Evolutionary conservation across 2,888 invertebrate genomes (phyloP), one percentile per base, ranked within the genome.

Genomic region (Diarsia dahlii): DNA sequence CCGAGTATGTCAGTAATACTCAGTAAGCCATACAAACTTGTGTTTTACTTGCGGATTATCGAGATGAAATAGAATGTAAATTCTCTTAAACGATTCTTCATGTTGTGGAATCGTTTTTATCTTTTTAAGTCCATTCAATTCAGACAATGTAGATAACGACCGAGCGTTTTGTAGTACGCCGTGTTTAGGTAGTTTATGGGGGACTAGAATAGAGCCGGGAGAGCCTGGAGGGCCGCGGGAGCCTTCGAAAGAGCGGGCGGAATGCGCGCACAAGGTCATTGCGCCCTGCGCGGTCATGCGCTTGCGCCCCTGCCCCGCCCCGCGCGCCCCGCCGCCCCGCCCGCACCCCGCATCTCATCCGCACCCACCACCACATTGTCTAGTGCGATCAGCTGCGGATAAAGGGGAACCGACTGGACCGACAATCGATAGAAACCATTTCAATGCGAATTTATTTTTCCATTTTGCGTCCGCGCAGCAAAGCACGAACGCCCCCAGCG

Each of bases 281-380:
- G 96, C 95, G 96, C 96, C 95, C 95, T 94, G 95, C 95, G 95
- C 96, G 96, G 96, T 96, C 96, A 96, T 95, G 95, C 94, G 94
- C 96, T 92, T 92, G 92, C 93, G 90, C 92, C 92, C 90, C 88
- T 84, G 87, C 88, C 91, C 89, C 88, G 85, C 90, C 88, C 85
- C 85, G 82, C 88, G 77, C 78, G 76, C 82, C 80, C 34, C 88
- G 74, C 87, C 86, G 84, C 82, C 82, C 85, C 81, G 84, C 74
- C 85, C 84, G 84, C 78, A 78, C 87, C 86, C 86, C 84, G 86
- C 78, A 74, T 87, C 86, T 91, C 91, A 92, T 92, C 92, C 92
- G 84, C 88, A 89, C 88, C 94, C 93, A 87, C 88, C 86, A 88
- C 87, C 82, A 93, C 94, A 95, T 95, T 95, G 94, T 95, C 95